Evolutionary conservation across 2,888 invertebrate species (phyloP), one percentile per base, ranked within the genome.

Genomic region (Drosophila meridiana): DNA sequence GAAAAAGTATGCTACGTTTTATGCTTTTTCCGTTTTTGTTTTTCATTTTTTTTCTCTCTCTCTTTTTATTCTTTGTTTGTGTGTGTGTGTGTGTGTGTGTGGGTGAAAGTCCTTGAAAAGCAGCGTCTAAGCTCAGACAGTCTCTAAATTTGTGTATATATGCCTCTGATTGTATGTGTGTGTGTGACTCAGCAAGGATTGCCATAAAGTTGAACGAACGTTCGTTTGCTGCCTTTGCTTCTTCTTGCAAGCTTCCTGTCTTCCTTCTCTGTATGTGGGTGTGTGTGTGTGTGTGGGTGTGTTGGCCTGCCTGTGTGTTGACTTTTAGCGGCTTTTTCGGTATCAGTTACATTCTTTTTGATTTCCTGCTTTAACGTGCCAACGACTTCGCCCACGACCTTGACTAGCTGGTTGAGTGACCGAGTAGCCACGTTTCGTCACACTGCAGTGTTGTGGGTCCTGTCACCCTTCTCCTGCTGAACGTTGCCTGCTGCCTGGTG

Each of bases 1-100:
- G 83, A 83, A 82, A 86, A 86, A 85, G 88, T 83, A 81, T 87
- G 79, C 87, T 79, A 83, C 78, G 83, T 73, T 79, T 79, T 69
- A 61, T 72, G 56, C 65, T 73, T 70, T 73, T 66, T 57, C 55
- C 43, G 26, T 52, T 63, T 66, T 68, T 60, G 38, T 60, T 64
- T 71, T 73, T 61, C 20, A 74, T 81, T 76, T 71, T 70, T 52
- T 68, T 32, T 36, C 43, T 50, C 48, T 52, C 55, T 61, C 45
- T 58, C 36, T 59, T 4, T 60, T 3, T 57, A 26, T 59, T 30
- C 56, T 34, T 68, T n/a, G 4, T 40, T 26, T 14, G 7, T 52
- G 20, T 62, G 42, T 43, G 40, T 14, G 40, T 56, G 52, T 62
- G 50, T 73, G 58, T 73, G 61, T 76, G 79, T 82, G 76, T 65